Percentiles rank a stretch among this genome's conserved stretches.
Evolutionary conservation across 2,797 vertebrate species (phyloP).

Genomic region (Argya squamiceps): DNA sequence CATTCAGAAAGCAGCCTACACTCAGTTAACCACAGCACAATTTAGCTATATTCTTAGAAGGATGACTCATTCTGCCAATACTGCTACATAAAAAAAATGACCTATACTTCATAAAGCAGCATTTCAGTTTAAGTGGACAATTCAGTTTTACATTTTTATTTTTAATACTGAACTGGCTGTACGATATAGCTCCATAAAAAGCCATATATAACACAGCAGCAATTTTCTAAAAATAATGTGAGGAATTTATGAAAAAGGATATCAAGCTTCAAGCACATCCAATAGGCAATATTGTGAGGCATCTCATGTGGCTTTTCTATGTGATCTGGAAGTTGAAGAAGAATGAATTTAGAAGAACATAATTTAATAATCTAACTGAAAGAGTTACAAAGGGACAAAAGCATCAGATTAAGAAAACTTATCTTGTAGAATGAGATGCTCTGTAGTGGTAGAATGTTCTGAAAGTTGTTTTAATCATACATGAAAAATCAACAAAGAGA

Average conservation of each 20-base stretch:
- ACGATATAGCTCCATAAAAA: constrained; percentile 24
- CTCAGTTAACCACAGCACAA: neutral
- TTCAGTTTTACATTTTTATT: constrained; percentile 33
- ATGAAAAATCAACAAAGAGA: neutral
- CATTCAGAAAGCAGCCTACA: neutral
- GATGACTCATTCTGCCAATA: constrained; percentile 48
- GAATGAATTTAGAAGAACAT: neutral
- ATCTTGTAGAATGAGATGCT: constrained; percentile 31
- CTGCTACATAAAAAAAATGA: neutral
- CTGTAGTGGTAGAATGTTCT: neutral
- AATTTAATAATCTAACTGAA: constrained; percentile 44
- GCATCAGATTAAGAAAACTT: neutral
- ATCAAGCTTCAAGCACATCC: constrained; percentile 7
- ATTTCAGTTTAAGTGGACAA: constrained; percentile 48
- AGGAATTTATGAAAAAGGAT: neutral
- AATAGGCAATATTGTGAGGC: neutral
- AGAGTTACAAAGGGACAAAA: neutral
- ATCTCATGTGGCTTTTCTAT: neutral
- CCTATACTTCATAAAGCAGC: constrained; percentile 34
- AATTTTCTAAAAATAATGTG: constrained; percentile 48
- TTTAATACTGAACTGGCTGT: constrained; percentile 39
- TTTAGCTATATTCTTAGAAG: constrained; percentile 1
- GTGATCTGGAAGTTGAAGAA: constrained; percentile 31
- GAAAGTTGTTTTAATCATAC: neutral
- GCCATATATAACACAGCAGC: neutral